Evolutionary conservation across 2,888 invertebrate species (phyloP).

Genomic region (Operophtera brumata): DNA sequence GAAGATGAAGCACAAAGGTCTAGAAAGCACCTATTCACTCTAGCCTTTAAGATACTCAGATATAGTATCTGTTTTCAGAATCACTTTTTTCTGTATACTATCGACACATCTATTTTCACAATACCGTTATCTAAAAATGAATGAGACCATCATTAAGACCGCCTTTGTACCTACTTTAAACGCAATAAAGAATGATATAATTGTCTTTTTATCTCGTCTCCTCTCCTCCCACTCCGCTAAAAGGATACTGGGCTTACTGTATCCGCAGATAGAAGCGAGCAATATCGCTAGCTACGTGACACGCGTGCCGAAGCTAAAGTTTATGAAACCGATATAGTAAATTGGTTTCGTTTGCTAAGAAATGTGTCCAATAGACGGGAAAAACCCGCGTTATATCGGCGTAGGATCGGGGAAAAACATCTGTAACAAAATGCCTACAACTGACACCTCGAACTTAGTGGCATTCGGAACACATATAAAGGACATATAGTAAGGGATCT

Average conservation of each 20-base stretch:
- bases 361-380: constrained; percentile 29
- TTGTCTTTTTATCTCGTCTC: too few relatives aligned
- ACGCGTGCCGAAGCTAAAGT: constrained; percentile 27
- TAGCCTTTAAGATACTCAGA: too few relatives aligned
- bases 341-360: constrained; percentile 46
- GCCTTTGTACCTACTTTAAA: not conserved
- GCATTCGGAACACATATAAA: not conserved
- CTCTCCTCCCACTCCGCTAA: too few relatives aligned
- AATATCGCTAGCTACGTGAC: constrained; percentile 19
- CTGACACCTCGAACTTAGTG: not conserved
- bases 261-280: constrained; percentile 7
- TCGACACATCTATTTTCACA: too few relatives aligned
- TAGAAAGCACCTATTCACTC: too few relatives aligned
- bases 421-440: not conserved
- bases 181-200: too few relatives aligned
- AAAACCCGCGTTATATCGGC: not conserved
- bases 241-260: too few relatives aligned
- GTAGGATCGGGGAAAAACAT: not conserved
- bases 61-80: too few relatives aligned
- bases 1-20: too few relatives aligned
- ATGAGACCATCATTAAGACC: not conserved
- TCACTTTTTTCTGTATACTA: not conserved
- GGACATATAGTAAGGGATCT: too few relatives aligned
- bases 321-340: constrained; percentile 43
- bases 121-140: too few relatives aligned